Evolutionary conservation across 2,888 invertebrate species (phyloP), one percentile per base, ranked within the genome.

Genomic region (Erpobdella octoculata): DNA sequence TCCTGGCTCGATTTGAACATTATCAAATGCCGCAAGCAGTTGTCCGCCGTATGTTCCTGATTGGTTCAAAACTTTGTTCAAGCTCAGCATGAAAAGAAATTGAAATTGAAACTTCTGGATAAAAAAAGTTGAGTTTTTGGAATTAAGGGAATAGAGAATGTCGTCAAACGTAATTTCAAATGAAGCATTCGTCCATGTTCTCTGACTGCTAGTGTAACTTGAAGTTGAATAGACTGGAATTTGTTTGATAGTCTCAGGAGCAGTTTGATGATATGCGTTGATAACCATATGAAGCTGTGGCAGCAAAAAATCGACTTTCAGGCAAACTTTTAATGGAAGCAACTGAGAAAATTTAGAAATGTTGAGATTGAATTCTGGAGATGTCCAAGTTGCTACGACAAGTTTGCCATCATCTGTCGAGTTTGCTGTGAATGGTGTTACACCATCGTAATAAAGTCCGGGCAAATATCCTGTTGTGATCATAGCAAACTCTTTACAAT

Each of bases 101-200:
- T n/a, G n/a, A n/a, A n/a, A n/a, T n/a, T n/a, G n/a, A n/a, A 8
- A 28, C 15, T 53, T 6, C 6, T 53, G 53, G 21, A 6, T 21
- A n/a, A n/a, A 28, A 53, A 3, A 28, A 28, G 4, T 21, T 25
- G 4, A 53, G 21, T 53, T n/a, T n/a, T n/a, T n/a, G n/a, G n/a
- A n/a, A n/a, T n/a, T n/a, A n/a, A n/a, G n/a, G n/a, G n/a, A n/a
- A n/a, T n/a, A n/a, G n/a, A n/a, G n/a, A n/a, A n/a, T n/a, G n/a
- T n/a, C n/a, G 28, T 53, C 53, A 15, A 53, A 53, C 5, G 53
- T 25, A 21, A 62, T 35, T 62, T 62, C 31, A 33, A 62, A 62
- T 5, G 35, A 33, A n/a, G 28, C 62, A 33, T 62, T 62, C 3
- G 62, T 62, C 62, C 62, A 62, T n/a, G 28, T n/a, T n/a, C 31